Conservation (phyloP, 2,797 vertebrate genomes). For the Columba guinea region DNA sequence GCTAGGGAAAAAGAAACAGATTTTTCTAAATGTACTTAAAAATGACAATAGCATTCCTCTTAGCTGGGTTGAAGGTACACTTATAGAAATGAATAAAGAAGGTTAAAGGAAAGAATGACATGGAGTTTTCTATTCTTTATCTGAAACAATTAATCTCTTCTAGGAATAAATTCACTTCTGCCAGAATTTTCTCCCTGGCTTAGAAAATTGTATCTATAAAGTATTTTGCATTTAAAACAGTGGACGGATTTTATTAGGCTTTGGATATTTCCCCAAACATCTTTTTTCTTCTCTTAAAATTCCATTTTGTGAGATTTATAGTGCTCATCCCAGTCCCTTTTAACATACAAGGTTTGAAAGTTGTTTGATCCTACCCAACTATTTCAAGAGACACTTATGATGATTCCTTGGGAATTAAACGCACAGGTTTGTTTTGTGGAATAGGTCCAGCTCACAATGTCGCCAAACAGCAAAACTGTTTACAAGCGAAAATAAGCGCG, state of each 20-base stretch:
- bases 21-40: neutral
- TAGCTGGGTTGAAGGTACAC: neutral
- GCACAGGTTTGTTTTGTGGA: neutral
- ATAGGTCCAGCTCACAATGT: neutral
- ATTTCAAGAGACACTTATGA: neutral
- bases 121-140: neutral
- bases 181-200: neutral
- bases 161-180: neutral
- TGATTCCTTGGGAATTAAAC: neutral
- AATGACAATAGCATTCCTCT: neutral
- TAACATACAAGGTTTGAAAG: neutral
- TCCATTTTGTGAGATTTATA: neutral
- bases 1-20: constrained; percentile 71
- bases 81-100: neutral
- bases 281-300: neutral
- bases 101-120: constrained; percentile 2
- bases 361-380: neutral
- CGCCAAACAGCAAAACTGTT: neutral
- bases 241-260: neutral
- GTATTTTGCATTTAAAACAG: neutral
- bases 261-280: neutral
- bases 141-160: neutral
- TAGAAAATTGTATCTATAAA: neutral
- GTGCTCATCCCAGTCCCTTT: neutral
- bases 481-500: neutral